These are phyloP conservation scores for Agrypnia vestita DNA, from an alignment of 1,140 invertebrate species.

Conservation along the genomic window DNA sequence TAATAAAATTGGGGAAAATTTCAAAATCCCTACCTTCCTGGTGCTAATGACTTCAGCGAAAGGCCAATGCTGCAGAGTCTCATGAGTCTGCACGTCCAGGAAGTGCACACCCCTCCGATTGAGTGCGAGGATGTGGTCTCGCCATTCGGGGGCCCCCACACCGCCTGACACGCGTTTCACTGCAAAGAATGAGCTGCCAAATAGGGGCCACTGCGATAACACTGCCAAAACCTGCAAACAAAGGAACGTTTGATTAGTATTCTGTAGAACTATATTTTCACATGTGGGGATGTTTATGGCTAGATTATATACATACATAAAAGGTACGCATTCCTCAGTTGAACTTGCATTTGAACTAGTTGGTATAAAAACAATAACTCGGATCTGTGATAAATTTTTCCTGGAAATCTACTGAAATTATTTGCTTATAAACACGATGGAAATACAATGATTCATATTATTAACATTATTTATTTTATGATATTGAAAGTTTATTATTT, in stretches of 20 bases:
- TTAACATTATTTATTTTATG: too few species aligned
- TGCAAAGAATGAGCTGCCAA: slow-evolving; percentile 98
- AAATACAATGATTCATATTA: too few species aligned
- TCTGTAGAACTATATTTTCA: too few species aligned
- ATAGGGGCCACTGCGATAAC: slow-evolving; percentile 94
- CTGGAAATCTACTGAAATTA: too few species aligned
- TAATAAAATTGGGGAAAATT: background rate
- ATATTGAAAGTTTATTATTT: too few species aligned
- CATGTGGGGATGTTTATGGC: too few species aligned
- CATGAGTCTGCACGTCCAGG: slow-evolving; percentile 92
- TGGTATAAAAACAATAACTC: too few species aligned
- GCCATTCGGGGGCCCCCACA: slow-evolving; percentile 78
- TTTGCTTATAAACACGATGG: too few species aligned
- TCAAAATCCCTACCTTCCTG: slow-evolving; percentile 81
- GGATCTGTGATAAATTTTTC: too few species aligned
- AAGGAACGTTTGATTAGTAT: background rate
- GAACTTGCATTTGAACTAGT: too few species aligned
- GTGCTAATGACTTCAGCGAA: slow-evolving; percentile 97
- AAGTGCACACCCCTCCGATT: slow-evolving; percentile 96
- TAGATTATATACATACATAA: too few species aligned
- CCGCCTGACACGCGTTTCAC: slow-evolving; percentile 83
- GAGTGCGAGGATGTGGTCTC: slow-evolving; percentile 92
- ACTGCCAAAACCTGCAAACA: slow-evolving; percentile 75
- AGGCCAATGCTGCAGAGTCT: slow-evolving; percentile 92
- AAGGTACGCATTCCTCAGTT: too few species aligned